Conservation (phyloP, 2,797 vertebrate species). For the Buceros bicornis region DNA sequence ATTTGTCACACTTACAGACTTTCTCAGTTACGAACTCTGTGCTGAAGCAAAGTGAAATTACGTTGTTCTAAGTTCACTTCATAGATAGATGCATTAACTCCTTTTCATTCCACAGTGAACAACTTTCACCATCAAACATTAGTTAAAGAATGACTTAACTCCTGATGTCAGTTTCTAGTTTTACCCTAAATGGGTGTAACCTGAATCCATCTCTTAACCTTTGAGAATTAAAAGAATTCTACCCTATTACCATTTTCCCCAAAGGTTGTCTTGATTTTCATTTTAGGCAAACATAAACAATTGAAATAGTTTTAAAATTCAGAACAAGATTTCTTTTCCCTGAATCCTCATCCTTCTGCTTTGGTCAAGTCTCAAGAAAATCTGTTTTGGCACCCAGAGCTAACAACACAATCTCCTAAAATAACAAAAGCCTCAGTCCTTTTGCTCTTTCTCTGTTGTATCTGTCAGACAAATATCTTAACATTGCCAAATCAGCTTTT, state of each 20-base stretch:
- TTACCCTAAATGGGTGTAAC: background rate
- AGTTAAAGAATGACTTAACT: background rate
- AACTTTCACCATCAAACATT: background rate
- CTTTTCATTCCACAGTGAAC: background rate
- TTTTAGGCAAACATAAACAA: background rate
- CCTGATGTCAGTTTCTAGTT: background rate
- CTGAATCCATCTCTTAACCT: background rate
- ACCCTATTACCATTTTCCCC: background rate
- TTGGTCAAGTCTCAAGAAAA: background rate
- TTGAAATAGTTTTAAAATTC: background rate
- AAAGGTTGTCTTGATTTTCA: background rate
- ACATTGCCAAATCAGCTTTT: background rate
- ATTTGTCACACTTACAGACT: background rate
- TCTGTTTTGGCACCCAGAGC: constrained; percentile 4
- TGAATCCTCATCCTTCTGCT: background rate
- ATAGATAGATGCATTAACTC: background rate
- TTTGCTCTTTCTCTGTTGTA: background rate
- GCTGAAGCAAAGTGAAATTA: background rate
- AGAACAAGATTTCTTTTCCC: background rate
- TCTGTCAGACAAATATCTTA: background rate
- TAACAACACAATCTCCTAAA: background rate
- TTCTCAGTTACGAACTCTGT: background rate
- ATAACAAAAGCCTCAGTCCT: background rate
- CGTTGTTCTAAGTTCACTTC: background rate
- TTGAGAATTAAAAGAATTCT: background rate